Evolutionary conservation across 92 coral and sea anemone genomes (phyloP).

Genomic region (Siderastrea siderea): DNA sequence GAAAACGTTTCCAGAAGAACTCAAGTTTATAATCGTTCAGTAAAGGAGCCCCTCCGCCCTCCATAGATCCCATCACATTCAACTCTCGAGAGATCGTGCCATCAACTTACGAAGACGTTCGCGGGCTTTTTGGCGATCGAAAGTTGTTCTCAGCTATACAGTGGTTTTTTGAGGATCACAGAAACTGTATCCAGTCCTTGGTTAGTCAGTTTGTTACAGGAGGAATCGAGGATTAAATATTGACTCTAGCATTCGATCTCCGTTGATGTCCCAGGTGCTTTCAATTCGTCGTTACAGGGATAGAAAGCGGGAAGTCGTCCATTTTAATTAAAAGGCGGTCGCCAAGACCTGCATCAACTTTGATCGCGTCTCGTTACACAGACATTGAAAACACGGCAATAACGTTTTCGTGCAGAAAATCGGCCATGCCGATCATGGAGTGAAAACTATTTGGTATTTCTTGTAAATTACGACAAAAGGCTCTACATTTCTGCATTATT

Average conservation of each 20-base stretch:
- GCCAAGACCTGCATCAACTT: not conserved
- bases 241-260: not conserved
- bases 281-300: constrained; percentile 12
- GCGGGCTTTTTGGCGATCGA: constrained; percentile 3
- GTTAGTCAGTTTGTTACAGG: not conserved
- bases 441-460: not conserved
- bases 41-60: constrained; percentile 91
- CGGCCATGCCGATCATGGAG: not conserved
- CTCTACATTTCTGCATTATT: constrained; percentile 29
- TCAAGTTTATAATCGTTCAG: constrained; percentile 97
- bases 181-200: not conserved
- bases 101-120: not conserved
- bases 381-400: not conserved
- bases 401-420: constrained; percentile 21
- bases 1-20: constrained; percentile 93
- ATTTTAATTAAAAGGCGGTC: not conserved
- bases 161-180: not conserved
- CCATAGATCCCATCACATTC: constrained; percentile 82
- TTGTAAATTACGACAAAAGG: not conserved
- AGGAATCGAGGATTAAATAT: not conserved
- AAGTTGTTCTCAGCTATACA: not conserved
- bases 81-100: not conserved
- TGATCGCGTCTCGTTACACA: not conserved
- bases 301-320: constrained; percentile 5
- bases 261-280: not conserved